Base-by-base conservation (phyloP, 2,888 invertebrate genomes). In the Torymus aiolomorphi region DNA sequence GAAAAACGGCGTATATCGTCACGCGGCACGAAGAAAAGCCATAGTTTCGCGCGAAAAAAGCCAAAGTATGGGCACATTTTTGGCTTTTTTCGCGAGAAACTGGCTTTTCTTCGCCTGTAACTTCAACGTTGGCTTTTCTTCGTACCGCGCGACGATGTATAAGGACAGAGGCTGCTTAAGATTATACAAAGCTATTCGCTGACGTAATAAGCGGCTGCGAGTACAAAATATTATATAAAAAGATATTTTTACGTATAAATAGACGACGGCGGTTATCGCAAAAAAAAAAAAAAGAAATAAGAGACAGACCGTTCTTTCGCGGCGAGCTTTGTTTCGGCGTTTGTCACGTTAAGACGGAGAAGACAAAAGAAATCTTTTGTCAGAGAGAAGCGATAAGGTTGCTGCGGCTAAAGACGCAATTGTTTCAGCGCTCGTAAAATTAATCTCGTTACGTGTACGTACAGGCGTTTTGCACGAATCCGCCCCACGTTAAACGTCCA, bases 301-400 rank as follows among this genome's bases (percentile, higher is more conserved):
- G 42, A 42, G 42, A 42, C 8, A 51, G 56, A 49, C 31, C 59
- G 54, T 49, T 71, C 56, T 20, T 24, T 16, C 24, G 20, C 20
- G 20, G 56, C 56, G 73, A 69, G 73, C 78, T 69, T 78, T 78
- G 78, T 78, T 78, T 78, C 67, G 51, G 69, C 42, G 69, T 78
- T 56, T 69, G 73, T 78, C 78, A 78, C 78, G 78, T 78, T 72
- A 72, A 14, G 66, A 18, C 8, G 18, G n/a, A 31, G 24, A 57
- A 74, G 54, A 74, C 78, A 78, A 78, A 78, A 78, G 78, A 74
- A 73, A 69, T 78, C 73, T 73, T 74, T 74, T 63, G 78, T 78
- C 78, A 24, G 18, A 61, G 24, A 4, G 14, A 52, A 24, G 56
- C 73, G 78, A 78, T 78, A 78, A 78, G 78, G 49, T 56, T 10